phyloP scores from a whole-genome alignment of 2,888 invertebrate genomes.

The Pteria penguin region DNA sequence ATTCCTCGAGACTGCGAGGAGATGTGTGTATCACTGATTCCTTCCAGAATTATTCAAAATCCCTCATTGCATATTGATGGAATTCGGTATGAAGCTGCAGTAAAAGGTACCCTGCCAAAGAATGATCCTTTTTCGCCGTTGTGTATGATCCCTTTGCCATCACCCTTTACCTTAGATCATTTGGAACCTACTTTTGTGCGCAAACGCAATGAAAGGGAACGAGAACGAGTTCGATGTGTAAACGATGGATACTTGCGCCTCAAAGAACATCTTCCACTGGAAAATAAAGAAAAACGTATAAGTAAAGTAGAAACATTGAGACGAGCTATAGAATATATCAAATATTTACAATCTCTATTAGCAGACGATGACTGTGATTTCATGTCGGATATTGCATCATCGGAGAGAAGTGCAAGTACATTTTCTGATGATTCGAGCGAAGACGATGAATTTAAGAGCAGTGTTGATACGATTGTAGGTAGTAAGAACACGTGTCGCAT shows the following conservation, averaged over 20 bases:
- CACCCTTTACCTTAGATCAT: slow-evolving; percentile 59
- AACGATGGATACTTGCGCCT: slow-evolving; percentile 78
- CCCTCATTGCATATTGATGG: slow-evolving; percentile 55
- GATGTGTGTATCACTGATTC: slow-evolving; percentile 25
- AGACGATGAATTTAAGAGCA: too few species aligned
- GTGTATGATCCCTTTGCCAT: slow-evolving; percentile 76
- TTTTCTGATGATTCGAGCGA: not conserved
- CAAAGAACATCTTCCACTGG: slow-evolving; percentile 74
- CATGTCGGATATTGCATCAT: not conserved
- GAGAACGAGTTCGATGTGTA: slow-evolving; percentile 78
- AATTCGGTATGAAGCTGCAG: slow-evolving; percentile 46
- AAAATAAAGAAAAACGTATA: slow-evolving; percentile 77
- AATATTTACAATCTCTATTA: slow-evolving; percentile 64
- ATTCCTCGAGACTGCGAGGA: slow-evolving; percentile 65
- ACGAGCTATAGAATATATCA: slow-evolving; percentile 78
- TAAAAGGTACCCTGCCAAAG: slow-evolving; percentile 36
- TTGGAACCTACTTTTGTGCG: slow-evolving; percentile 75
- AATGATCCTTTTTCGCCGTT: slow-evolving; percentile 73
- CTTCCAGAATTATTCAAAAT: slow-evolving; percentile 49
- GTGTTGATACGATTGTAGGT: too few species aligned
- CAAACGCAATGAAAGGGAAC: slow-evolving; percentile 77
- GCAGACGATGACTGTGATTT: slow-evolving; percentile 28
- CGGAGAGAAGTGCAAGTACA: not conserved
- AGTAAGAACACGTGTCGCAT: too few species aligned
- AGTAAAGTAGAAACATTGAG: slow-evolving; percentile 79